Evolutionary conservation across 2,888 invertebrate species (phyloP).

Genomic region (Leptarthrus brevirostris): DNA sequence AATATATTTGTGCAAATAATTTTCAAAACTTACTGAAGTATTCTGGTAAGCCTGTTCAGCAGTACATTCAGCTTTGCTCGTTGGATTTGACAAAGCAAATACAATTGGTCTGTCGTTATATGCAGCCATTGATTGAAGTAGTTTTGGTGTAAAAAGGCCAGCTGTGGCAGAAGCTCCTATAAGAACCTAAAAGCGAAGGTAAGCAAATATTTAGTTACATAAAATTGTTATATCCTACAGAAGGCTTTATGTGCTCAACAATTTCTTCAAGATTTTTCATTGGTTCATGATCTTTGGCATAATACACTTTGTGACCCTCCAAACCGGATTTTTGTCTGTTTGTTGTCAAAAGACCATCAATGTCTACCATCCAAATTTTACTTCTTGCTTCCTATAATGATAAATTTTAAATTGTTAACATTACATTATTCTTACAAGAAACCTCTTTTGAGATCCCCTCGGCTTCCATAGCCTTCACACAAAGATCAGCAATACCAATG

Average conservation of each 20-base stretch:
- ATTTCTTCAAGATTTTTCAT: constrained; percentile 83
- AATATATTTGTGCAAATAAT: constrained; percentile 12
- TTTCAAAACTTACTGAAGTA: constrained; percentile 79
- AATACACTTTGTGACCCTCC: constrained; percentile 77
- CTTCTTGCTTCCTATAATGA: constrained; percentile 76
- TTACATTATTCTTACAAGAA: not conserved
- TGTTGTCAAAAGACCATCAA: constrained; percentile 87
- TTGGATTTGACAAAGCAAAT: constrained; percentile 98
- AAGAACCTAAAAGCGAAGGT: constrained; percentile 60
- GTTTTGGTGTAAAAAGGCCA: constrained; percentile 89
- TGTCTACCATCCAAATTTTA: constrained; percentile 96
- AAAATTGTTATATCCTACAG: constrained; percentile 70
- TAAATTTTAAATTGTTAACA: not conserved
- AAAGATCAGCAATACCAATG: constrained; percentile 91
- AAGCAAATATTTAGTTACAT: constrained; percentile 6
- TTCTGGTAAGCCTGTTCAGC: constrained; percentile 93
- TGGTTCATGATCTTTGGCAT: constrained; percentile 82
- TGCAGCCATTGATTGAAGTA: constrained; percentile 86
- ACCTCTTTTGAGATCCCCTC: constrained; percentile 70
- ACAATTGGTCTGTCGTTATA: constrained; percentile 91
- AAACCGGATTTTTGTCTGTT: constrained; percentile 74
- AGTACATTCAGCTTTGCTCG: constrained; percentile 97
- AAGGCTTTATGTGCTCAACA: constrained; percentile 88
- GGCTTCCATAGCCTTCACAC: constrained; percentile 88
- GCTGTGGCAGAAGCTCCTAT: constrained; percentile 91